Base-by-base conservation (phyloP, 2,797 vertebrate species). In the Smutsia temminckii region DNA sequence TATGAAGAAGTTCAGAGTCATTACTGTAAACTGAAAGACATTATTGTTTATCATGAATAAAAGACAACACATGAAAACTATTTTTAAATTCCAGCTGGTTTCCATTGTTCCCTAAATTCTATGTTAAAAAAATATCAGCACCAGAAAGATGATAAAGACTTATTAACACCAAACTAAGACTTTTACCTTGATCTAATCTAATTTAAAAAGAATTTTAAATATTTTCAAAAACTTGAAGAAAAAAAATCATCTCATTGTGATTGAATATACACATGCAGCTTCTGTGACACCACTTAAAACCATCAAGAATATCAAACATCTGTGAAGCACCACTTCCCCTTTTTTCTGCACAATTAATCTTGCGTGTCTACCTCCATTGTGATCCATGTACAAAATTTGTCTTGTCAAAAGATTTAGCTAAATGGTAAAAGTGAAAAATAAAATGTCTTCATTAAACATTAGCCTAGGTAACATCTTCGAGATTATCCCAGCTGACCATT, bases 1-100 rank as follows among this genome's bases (percentile, higher is more conserved):
- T 87, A 57, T 79, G 72, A 95, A 79, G 40, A 96, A 95, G 37
- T 16, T 74, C 93, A 90, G 92, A 92, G 75, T 91, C 53, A 92
- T 59, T 32, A 40, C 37, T 16, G n/a, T 55, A 86, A 64, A 74
- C 64, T 87, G 66, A 78, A 93, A 79, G 79, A 84, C 25, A 27
- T 80, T 92, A 64, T 59, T 81, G 53, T 63, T 72, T 34, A 29
- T 63, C 53, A 32, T 84, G 77, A 96, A 84, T 72, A 96, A 89
- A 96, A 97, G 64, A 93, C 46, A 83, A 1, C 17, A 59, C 13
- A 55, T 29, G 21, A 93, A 96, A 81, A 68, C 57, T 27, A 21
- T 68, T 77, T 68, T 78, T 86, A 29, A 53, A 92, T 95, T 93
- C 34, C 34, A 59, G 12, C 61, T 66, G 66, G 55, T 93, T 93